These are phyloP conservation scores for Meloe dianella DNA, from an alignment of 2,888 invertebrate genomes.

Conservation along the genomic window DNA sequence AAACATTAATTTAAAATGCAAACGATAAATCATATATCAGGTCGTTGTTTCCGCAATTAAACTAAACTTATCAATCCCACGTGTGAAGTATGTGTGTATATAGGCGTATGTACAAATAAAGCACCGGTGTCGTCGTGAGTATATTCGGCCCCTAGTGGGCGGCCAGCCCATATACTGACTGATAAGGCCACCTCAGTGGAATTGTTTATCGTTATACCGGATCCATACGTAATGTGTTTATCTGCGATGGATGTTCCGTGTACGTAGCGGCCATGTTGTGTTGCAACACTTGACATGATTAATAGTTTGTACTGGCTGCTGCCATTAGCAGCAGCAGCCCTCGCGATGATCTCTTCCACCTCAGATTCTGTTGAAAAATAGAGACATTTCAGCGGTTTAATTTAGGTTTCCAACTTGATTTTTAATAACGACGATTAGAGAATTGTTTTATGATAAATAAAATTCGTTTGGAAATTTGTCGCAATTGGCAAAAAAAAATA, in stretches of 20 bases:
- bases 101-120: slow-evolving; percentile 36
- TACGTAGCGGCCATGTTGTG: slow-evolving; percentile 60
- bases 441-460: not conserved
- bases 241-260: slow-evolving; percentile 60
- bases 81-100: slow-evolving; percentile 36
- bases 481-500: not conserved
- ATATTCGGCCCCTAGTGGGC: slow-evolving; percentile 37
- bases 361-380: not conserved
- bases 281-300: slow-evolving; percentile 60
- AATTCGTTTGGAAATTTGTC: not conserved
- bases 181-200: slow-evolving; percentile 57
- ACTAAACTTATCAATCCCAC: slow-evolving; percentile 45
- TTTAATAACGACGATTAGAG: not conserved
- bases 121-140: slow-evolving; percentile 23
- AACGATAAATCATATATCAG: not conserved
- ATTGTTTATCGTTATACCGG: slow-evolving; percentile 58
- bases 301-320: slow-evolving; percentile 58
- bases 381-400: not conserved
- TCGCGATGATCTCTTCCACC: slow-evolving; percentile 45
- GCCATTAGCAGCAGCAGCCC: slow-evolving; percentile 61
- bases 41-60: slow-evolving; percentile 39
- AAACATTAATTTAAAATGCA: not conserved
- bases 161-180: slow-evolving; percentile 30
- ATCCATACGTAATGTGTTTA: slow-evolving; percentile 61
- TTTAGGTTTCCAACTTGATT: not conserved